phyloP scores from a whole-genome alignment of 2,888 invertebrate species.

The Keiferia lycopersicella region DNA sequence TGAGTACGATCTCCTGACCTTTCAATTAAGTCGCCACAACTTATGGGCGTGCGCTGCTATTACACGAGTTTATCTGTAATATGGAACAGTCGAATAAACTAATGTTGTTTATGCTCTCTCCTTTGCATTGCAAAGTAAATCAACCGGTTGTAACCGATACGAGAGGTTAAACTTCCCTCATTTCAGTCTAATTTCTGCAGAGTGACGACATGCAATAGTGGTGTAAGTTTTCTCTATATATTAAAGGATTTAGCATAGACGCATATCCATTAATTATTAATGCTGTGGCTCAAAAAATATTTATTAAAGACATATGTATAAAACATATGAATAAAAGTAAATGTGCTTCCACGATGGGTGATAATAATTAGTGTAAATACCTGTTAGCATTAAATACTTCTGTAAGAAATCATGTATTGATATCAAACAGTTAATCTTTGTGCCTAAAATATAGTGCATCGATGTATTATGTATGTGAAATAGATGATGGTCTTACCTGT shows the following conservation, averaged over 20 bases:
- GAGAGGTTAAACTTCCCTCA: constrained; percentile 46
- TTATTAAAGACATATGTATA: no score
- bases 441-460: background rate
- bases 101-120: constrained; percentile 54
- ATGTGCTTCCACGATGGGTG: no score
- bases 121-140: constrained; percentile 53
- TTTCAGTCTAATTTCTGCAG: constrained; percentile 45
- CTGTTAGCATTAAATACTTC: no score
- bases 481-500: no score
- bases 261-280: background rate
- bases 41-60: constrained; percentile 49
- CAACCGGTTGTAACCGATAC: constrained; percentile 54
- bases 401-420: no score
- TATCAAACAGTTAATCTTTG: background rate
- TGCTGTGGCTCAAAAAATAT: no score
- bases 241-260: background rate
- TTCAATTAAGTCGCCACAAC: constrained; percentile 59
- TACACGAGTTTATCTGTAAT: constrained; percentile 60
- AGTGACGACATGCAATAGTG: constrained; percentile 44
- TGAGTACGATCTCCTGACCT: constrained; percentile 59
- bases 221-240: constrained; percentile 35
- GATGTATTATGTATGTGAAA: background rate
- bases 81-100: constrained; percentile 56
- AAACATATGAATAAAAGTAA: no score
- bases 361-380: no score